Evolutionary conservation across 2,113 vertebrate species (phyloP), one percentile per base, ranked within the genome.

Genomic region (Mixornis gularis): DNA sequence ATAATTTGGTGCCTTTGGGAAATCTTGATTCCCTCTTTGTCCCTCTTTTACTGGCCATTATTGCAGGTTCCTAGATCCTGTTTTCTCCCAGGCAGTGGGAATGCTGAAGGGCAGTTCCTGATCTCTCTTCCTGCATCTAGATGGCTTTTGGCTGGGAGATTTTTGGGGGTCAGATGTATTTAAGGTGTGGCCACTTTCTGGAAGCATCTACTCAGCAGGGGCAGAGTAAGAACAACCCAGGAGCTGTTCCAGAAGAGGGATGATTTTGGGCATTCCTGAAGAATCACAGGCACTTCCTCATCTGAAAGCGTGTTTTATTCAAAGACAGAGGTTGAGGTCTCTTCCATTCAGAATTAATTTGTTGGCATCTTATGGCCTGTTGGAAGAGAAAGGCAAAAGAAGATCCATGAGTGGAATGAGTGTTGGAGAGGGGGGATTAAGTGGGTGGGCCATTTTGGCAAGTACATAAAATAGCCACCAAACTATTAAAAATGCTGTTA

Each of bases 191-290:
- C 24, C 69, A 27, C 41, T 27, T 85, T 70, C 36, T 86, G 62
- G 34, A 64, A 73, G 14, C 1, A 1, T n/a, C 17, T 69, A 1
- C 29, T 74, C 19, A 7, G 15, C 0, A 1, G 29, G 27, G 26
- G 9, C 19, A 36, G 51, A 41, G 19, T 19, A 58, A 40, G 32
- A 63, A 29, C 53, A 55, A 34, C n/a, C 13, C 18, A 12, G n/a
- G 29, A 73, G 27, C 32, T 59, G 49, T 30, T 5, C 3, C 40
- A 17, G 36, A 25, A 24, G 36, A 71, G 24, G n/a, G 34, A 22
- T 2, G 6, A 40, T 62, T 73, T 53, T 10, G 24, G 25, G 32
- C 38, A 41, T 56, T 56, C 41, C 43, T 92, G n/a, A 78, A 62
- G 38, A 40, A 36, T 56, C 10, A 4, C 1, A 3, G 9, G 18